Conservation (phyloP, 37 sponge, comb jelly and placozoan genomes). For the Diacarnus erythraeanus region DNA sequence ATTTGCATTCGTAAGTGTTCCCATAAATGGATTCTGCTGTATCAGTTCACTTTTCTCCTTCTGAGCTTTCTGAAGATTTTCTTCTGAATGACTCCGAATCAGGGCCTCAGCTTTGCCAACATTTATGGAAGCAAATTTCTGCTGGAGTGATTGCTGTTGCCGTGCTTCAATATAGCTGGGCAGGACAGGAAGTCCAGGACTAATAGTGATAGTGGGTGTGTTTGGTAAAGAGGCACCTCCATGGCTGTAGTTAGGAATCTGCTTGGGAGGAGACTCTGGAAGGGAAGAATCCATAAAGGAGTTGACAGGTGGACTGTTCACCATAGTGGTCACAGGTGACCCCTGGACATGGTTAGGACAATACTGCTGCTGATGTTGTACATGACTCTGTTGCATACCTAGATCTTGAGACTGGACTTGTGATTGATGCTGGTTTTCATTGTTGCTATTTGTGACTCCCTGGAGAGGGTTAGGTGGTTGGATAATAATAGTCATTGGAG, state of each 20-base stretch:
- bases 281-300: not conserved
- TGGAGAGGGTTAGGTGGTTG: conserved; percentile 8
- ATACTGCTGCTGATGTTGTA: conserved; percentile 4
- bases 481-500: conserved; percentile 42
- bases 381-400: not conserved
- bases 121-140: conserved; percentile 55
- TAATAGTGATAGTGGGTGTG: conserved; percentile 18
- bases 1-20: conserved; percentile 70
- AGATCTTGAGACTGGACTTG: not conserved
- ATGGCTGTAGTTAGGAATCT: not conserved
- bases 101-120: conserved; percentile 31
- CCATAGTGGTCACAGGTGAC: not conserved
- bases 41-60: conserved; percentile 59
- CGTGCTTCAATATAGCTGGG: conserved; percentile 64
- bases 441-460: not conserved
- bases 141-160: conserved; percentile 64
- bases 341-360: not conserved
- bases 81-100: conserved; percentile 77
- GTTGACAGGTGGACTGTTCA: not conserved
- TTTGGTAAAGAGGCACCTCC: conserved; percentile 11
- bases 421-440: not conserved
- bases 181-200: conserved; percentile 30
- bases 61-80: conserved; percentile 64
- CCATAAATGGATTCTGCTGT: conserved; percentile 84
- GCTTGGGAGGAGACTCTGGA: conserved; percentile 1